phyloP scores from a whole-genome alignment of 1,140 invertebrate species.

The Hylaeus volcanicus region DNA sequence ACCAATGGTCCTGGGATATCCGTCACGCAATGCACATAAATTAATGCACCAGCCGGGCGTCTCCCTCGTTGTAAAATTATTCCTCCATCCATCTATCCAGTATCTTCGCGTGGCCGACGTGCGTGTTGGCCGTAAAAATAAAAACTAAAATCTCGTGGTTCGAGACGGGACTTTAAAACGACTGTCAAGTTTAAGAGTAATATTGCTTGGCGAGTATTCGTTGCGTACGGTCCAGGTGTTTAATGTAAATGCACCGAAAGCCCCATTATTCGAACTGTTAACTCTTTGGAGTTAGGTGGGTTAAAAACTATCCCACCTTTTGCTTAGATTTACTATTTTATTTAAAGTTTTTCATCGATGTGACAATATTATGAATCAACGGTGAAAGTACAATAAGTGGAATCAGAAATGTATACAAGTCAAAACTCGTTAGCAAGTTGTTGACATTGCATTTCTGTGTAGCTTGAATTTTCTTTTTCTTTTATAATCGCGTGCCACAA shows the following conservation, averaged over 20 bases:
- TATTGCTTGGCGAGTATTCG: neutral
- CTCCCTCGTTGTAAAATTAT: conserved; percentile 62
- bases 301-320: no score
- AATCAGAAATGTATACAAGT: no score
- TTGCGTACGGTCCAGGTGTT: neutral
- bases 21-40: conserved; percentile 61
- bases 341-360: no score
- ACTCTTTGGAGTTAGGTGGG: no score
- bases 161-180: neutral
- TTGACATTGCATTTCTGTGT: no score
- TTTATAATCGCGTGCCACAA: no score
- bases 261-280: no score
- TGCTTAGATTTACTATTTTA: no score
- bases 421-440: no score
- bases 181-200: neutral
- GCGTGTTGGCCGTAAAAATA: conserved; percentile 1
- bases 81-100: conserved; percentile 32
- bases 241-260: neutral
- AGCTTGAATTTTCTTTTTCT: no score
- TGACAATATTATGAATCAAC: no score
- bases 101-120: conserved; percentile 30
- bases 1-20: conserved; percentile 36
- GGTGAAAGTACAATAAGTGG: no score
- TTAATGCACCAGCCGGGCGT: conserved; percentile 59
- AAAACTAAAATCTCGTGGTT: neutral